Conservation (phyloP, 1,140 invertebrate species). For the Phymorhynchus buccinoides region DNA sequence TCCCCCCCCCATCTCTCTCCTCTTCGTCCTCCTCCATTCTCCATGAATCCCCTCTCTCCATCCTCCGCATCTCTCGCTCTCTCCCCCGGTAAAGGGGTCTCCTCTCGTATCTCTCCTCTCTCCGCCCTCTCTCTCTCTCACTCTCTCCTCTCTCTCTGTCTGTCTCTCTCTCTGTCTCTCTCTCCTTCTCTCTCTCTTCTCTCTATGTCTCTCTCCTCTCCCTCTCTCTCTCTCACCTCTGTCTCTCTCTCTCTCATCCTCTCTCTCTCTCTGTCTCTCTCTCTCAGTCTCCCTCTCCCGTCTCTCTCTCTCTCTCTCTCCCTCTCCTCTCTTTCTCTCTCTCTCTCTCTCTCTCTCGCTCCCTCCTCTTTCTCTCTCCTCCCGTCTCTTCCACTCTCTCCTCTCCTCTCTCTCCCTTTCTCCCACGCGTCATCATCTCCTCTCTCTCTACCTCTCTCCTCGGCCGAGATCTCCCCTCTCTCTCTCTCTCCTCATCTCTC, state of each 20-base stretch:
- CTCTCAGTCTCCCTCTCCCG: no score
- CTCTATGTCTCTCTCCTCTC: no score
- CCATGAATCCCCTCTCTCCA: neutral
- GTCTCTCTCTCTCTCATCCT: no score
- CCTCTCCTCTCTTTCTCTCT: slow-evolving; percentile 17
- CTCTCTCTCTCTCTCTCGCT: no score
- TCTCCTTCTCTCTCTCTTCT: slow-evolving; percentile 38
- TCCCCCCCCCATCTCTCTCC: no score
- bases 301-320: slow-evolving; percentile 36
- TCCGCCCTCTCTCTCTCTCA: neutral
- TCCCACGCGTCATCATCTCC: neutral
- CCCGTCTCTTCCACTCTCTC: slow-evolving; percentile 23
- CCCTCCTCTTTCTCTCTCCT: no score
- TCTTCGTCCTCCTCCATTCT: no score
- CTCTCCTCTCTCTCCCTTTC: slow-evolving; percentile 3
- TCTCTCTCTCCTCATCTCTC: no score
- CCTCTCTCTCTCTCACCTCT: slow-evolving; percentile 20
- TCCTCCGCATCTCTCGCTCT: neutral
- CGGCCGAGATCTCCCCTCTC: no score
- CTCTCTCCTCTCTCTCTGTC: slow-evolving; percentile 21
- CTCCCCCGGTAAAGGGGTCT: neutral
- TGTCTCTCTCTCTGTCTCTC: slow-evolving; percentile 30
- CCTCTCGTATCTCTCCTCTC: neutral
- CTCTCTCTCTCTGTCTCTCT: no score
- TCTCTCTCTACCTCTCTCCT: slow-evolving; percentile 28